Percentiles rank a stretch among this genome's conserved stretches.
Evolutionary conservation across 37 sponge, comb jelly and placozoan genomes (phyloP).

Genomic region (Lycopodina hypogea): DNA sequence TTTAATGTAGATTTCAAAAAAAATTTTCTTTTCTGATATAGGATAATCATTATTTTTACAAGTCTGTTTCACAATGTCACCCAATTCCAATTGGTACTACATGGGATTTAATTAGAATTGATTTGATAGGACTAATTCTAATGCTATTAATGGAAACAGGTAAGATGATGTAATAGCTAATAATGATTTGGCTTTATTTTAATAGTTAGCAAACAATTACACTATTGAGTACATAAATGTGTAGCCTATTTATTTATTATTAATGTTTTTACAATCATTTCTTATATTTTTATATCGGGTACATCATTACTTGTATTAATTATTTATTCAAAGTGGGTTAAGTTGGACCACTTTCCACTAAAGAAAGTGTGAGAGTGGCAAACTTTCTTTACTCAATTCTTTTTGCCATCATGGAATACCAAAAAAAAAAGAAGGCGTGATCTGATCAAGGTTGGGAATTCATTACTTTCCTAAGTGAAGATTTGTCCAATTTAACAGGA

Average conservation of each 20-base stretch:
- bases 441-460: constrained; percentile 56
- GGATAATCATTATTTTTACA: constrained; percentile 17
- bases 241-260: no score
- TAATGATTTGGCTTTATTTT: no score
- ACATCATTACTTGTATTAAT: background rate
- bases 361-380: constrained; percentile 16
- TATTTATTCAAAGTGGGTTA: constrained; percentile 47
- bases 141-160: constrained; percentile 11
- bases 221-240: no score
- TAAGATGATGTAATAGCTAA: background rate
- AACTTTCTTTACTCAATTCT: constrained; percentile 25
- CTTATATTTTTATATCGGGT: no score
- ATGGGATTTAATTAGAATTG: constrained; percentile 36
- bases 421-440: background rate
- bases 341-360: constrained; percentile 29
- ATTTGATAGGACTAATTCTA: constrained; percentile 28
- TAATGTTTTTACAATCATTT: no score
- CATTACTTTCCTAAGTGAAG: constrained; percentile 9
- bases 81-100: constrained; percentile 26
- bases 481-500: constrained; percentile 17
- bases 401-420: constrained; percentile 25
- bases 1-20: background rate
- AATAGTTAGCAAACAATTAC: no score
- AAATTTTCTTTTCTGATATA: background rate
- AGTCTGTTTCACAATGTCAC: constrained; percentile 14